Evolutionary conservation across 2,797 vertebrate species (phyloP), one percentile per base, ranked within the genome.

Genomic region (Anguilla pacifica): DNA sequence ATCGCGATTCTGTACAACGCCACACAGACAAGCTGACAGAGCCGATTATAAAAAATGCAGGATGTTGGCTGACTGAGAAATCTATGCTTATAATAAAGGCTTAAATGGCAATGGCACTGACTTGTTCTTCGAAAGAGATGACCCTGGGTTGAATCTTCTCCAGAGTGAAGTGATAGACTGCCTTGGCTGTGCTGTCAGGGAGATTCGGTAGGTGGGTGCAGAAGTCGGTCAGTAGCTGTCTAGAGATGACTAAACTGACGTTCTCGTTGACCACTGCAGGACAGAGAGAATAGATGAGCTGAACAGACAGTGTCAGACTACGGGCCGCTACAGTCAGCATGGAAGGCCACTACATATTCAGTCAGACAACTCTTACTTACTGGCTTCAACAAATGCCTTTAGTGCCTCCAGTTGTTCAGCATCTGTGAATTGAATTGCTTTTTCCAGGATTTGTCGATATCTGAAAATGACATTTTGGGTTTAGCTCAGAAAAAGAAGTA

Each of bases 311-410:
- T 19, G 28, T 35, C 11, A 15, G 10, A 13, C 64, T 25, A 28
- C 64, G 35, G 35, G 31, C 28, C 31, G 17, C 74, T 72, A 70
- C 3, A 43, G 31, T 3, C 67, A 72, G 35, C 31, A 19, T 1
- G 6, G 28, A 6, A 72, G 49, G 35, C 51, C 39, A 25, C 19
- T 72, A 43, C 15, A 87, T 83, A 7, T 0, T 83, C 79, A 64
- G 25, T 64, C 74, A 25, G 19, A 39, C 49, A 46, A 74, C 53
- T 11, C 31, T 85, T 82, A 95, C 98, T 95, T 97, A 99, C 98
- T 99, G 93, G 99, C 98, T 98, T 99, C 99, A 89, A 99, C 99
- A 95, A 99, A 99, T 85, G 98, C 98, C 96, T 99, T 99, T 92
- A 99, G 94, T 89, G 98, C 97, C 91, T 99, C 99, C 88, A 99